Evolutionary conservation across 1,140 invertebrate species (phyloP), one percentile per base, ranked within the genome.

Genomic region (Pomacea maculata): DNA sequence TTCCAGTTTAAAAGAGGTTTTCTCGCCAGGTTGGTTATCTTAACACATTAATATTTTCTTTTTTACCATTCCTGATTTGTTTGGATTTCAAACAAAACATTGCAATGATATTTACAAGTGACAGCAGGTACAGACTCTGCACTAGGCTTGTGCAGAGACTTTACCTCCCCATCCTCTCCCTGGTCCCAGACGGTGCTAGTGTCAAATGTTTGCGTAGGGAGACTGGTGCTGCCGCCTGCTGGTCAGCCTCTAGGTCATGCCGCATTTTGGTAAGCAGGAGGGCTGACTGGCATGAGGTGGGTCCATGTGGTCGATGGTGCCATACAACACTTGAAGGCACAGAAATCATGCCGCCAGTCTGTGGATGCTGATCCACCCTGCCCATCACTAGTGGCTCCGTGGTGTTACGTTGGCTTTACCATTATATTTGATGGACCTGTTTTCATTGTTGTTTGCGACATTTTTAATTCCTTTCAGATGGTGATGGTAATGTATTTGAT

Each of bases 1-100:
- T 81, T 81, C 34, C 75, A 67, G 72, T 81, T 76, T 55, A 67
- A 77, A 54, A 63, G 34, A 57, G 73, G 79, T 79, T 79, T 79
- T 83, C n/a, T 78, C 65, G 63, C 55, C 67, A 54, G 45, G 65
- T 71, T 54, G 65, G 65, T 52, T 54, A 29, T 71, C 67, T 80
- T 81, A 68, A 68, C 45, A 54, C 52, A 64, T 71, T 14, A 70
- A 78, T 67, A 78, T 78, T 86, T 84, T 81, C 80, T 83, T 83
- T 85, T 85, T 84, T 83, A 83, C 80, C 85, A 86, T 86, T 86
- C 85, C 83, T 75, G 83, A 86, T 83, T 84, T 84, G 82, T 83
- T 85, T 80, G 68, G 73, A 83, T 85, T 81, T 83, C 80, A 79
- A 83, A 83, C 78, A 82, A 75, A 71, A 82, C 75, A 82, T 84